phyloP scores from a whole-genome alignment of 2,113 vertebrate species.

The Guaruba guarouba region DNA sequence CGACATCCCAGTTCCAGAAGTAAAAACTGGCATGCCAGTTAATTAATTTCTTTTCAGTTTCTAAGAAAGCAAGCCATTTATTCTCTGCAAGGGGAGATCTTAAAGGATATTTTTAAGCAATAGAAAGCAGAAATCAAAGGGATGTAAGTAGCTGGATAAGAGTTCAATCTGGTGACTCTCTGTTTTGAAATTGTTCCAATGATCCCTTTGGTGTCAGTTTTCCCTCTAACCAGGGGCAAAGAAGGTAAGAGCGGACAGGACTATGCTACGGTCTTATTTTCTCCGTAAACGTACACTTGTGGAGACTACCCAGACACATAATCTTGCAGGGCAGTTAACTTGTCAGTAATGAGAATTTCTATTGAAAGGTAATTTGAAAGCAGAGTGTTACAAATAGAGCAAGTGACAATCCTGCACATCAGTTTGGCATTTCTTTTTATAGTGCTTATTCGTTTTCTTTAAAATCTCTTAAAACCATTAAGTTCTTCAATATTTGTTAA shows the following conservation, averaged over 20 bases:
- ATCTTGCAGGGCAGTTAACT: not conserved
- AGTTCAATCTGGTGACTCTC: not conserved
- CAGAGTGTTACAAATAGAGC: not conserved
- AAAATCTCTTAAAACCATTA: not conserved
- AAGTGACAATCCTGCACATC: not conserved
- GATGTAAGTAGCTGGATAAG: not conserved
- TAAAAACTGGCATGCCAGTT: not conserved
- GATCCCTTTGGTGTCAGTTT: not conserved
- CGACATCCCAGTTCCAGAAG: not conserved
- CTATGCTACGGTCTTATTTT: not conserved
- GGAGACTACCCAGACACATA: not conserved
- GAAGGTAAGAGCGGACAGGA: not conserved
- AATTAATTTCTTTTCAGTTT: not conserved
- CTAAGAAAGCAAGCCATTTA: not conserved
- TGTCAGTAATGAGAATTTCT: not conserved
- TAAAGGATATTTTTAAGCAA: not conserved
- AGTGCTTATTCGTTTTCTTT: not conserved
- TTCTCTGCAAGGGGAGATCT: not conserved
- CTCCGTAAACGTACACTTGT: not conserved
- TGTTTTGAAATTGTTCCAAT: not conserved
- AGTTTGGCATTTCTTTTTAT: not conserved
- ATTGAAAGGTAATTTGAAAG: not conserved
- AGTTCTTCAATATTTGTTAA: not conserved
- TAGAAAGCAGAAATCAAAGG: not conserved
- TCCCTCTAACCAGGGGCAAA: not conserved